Conservation (phyloP, 2,888 invertebrate genomes). For the Aspidapion aeneum region DNA sequence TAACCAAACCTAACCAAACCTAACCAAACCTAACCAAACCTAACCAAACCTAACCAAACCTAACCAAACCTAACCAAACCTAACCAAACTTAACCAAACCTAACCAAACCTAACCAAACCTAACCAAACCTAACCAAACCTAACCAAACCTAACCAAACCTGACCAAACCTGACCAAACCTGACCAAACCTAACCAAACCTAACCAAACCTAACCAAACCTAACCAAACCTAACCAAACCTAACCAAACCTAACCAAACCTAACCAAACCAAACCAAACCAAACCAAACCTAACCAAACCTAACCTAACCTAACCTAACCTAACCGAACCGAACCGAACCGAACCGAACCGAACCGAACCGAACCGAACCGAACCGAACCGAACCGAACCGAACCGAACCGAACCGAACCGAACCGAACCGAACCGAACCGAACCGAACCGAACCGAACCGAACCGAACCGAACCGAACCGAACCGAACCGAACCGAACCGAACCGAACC, state of each 20-base stretch:
- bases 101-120: no score
- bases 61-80: no score
- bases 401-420: slow-evolving; percentile 2
- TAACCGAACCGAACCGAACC: no score
- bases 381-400: slow-evolving; percentile 4
- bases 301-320: slow-evolving; percentile 20
- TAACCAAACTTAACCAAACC: no score
- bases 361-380: slow-evolving; percentile 19
- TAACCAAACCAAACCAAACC: slow-evolving; percentile 22
- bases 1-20: no score
- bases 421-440: slow-evolving; percentile 12
- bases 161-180: slow-evolving; percentile 7
- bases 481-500: neutral
- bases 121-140: no score
- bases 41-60: no score
- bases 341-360: slow-evolving; percentile 17
- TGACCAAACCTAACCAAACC: slow-evolving; percentile 12
- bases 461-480: slow-evolving; percentile 1
- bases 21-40: no score
- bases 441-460: neutral
- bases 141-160: no score
- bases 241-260: slow-evolving; percentile 21
- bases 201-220: slow-evolving; percentile 18
- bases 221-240: slow-evolving; percentile 19
- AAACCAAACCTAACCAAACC: slow-evolving; percentile 21